Evolutionary conservation across 2,113 vertebrate genomes (phyloP).

Genomic region (Dipodomys spectabilis): DNA sequence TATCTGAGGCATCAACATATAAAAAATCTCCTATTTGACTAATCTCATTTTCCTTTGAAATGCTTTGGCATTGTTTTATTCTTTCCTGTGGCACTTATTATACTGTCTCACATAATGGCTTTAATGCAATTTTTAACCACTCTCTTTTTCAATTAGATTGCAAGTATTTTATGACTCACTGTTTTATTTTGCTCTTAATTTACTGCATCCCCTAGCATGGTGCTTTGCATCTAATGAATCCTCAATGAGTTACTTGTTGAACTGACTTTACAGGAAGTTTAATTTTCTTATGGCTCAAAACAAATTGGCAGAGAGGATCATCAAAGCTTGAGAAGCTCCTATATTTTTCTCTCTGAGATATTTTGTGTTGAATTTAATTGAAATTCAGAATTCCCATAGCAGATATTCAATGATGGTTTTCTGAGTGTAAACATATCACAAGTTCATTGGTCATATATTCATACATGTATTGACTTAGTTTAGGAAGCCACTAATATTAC

Average conservation of each 20-base stretch:
- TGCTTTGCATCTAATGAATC: constrained; percentile 25
- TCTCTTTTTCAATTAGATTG: constrained; percentile 52
- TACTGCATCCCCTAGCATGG: neutral
- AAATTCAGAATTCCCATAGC: neutral
- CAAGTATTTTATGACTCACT: constrained; percentile 48
- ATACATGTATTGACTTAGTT: neutral
- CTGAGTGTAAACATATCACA: neutral
- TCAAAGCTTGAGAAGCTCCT: neutral
- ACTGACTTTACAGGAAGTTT: constrained; percentile 23
- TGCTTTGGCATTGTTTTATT: neutral
- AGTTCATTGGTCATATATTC: neutral
- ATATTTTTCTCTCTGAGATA: neutral
- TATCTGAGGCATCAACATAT: neutral
- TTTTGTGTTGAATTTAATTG: neutral
- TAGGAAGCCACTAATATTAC: neutral
- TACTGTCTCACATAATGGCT: neutral
- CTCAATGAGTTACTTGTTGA: constrained; percentile 30
- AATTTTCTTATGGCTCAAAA: neutral
- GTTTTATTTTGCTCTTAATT: constrained; percentile 69
- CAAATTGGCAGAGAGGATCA: neutral
- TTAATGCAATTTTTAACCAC: constrained; percentile 42
- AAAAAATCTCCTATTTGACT: constrained; percentile 21
- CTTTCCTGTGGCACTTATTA: neutral
- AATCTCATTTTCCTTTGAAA: constrained; percentile 24
- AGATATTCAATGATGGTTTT: neutral